A percentile compares a stretch with the other conserved stretches of the same genome.
phyloP scores from a whole-genome alignment of 2,113 vertebrate species.

The Sprattus sprattus region DNA sequence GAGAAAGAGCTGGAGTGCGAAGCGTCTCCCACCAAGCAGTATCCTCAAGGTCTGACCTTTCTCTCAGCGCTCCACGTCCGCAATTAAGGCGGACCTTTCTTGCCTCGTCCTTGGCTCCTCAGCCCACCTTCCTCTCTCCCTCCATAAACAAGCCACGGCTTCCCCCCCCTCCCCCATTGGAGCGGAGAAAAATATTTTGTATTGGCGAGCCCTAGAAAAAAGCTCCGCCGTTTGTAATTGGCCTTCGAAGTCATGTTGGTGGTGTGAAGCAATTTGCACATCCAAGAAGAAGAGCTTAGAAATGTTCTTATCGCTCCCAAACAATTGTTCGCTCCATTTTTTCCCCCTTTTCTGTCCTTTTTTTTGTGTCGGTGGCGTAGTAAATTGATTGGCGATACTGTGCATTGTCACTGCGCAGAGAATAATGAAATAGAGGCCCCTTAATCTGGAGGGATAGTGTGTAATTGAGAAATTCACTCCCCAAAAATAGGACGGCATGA shows the following conservation, averaged over 20 bases:
- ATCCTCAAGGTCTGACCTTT: constrained; percentile 6
- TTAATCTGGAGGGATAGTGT: constrained; percentile 42
- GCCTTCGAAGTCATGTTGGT: constrained; percentile 37
- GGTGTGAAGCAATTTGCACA: constrained; percentile 37
- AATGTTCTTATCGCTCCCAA: constrained; percentile 22
- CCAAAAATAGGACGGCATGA: constrained; percentile 58
- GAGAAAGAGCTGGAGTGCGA: neutral
- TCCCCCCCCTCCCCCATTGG: neutral
- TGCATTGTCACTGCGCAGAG: neutral
- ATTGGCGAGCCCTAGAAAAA: constrained; percentile 23
- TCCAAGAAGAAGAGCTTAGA: constrained; percentile 23
- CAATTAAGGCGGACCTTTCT: constrained; percentile 4
- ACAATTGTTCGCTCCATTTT: constrained; percentile 46
- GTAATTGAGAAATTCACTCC: constrained; percentile 54
- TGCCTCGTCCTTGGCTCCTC: neutral
- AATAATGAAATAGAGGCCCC: constrained; percentile 36
- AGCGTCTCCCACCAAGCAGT: neutral
- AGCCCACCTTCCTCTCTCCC: neutral
- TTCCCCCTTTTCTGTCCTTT: constrained; percentile 15
- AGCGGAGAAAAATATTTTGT: neutral
- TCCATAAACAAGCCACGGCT: neutral
- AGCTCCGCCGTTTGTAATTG: constrained; percentile 20
- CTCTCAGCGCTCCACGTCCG: neutral
- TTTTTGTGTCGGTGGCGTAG: constrained; percentile 9
- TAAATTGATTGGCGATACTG: constrained; percentile 43